A percentile compares a stretch with the other conserved stretches of the same genome.
Conservation (phyloP, 2,797 vertebrate species). For the Lutjanus campechanus region DNA sequence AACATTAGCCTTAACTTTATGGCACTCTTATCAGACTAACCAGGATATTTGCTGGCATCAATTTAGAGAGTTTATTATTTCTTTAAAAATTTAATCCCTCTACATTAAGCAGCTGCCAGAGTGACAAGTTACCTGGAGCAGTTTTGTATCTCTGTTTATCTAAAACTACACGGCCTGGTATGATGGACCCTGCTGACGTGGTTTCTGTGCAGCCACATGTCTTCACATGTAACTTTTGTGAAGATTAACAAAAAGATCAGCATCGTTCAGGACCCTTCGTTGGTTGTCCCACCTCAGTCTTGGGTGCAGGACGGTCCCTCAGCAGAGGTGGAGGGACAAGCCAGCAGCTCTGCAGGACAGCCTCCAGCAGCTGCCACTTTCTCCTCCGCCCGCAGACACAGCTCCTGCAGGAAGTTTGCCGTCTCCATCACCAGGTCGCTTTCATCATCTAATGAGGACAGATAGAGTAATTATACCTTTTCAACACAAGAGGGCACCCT, state of each 20-base stretch:
- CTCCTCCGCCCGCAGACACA: conserved; percentile 72
- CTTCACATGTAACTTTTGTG: conserved; percentile 5
- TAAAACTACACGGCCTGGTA: background rate
- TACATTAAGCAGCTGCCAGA: background rate
- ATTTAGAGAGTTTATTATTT: background rate
- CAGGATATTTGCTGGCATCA: background rate
- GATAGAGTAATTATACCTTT: background rate
- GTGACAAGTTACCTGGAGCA: background rate
- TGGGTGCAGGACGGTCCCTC: conserved; percentile 14
- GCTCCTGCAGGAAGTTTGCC: conserved; percentile 71
- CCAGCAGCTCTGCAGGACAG: conserved; percentile 64
- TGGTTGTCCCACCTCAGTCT: conserved; percentile 28
- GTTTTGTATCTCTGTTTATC: background rate
- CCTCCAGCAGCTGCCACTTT: conserved; percentile 64
- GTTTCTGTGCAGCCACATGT: background rate
- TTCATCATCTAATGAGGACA: conserved; percentile 59
- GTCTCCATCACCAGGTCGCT: conserved; percentile 71
- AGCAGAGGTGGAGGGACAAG: conserved; percentile 47
- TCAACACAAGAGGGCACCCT: conserved; percentile 6
- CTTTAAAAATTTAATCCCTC: background rate
- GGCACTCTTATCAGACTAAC: background rate
- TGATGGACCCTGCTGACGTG: background rate
- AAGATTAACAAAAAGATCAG: background rate
- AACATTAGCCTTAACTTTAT: background rate
- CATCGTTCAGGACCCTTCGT: background rate